Conservation (phyloP, 1,140 invertebrate species). For the Drosophila chauvacae region DNA sequence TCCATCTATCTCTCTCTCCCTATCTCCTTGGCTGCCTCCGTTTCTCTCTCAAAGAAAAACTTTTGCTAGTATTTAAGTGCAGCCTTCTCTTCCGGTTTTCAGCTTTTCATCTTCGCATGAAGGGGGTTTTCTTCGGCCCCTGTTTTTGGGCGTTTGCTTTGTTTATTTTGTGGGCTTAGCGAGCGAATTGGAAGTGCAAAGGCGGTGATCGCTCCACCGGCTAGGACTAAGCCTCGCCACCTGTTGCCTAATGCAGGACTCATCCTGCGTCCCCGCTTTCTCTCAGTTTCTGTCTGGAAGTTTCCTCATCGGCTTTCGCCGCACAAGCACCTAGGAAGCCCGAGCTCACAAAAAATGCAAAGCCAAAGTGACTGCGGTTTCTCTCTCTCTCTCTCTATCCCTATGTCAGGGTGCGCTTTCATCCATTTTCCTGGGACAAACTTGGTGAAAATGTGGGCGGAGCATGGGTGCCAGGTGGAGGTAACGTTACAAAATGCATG, state of each 20-base stretch:
- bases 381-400: background rate
- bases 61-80: slow-evolving; percentile 57
- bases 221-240: slow-evolving; percentile 22
- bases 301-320: slow-evolving; percentile 5
- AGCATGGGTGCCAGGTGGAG: background rate
- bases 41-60: slow-evolving; percentile 4
- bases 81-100: slow-evolving; percentile 1
- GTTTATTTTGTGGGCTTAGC: slow-evolving; percentile 21
- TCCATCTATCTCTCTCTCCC: background rate
- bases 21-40: background rate
- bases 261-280: background rate
- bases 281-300: background rate
- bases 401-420: background rate
- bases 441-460: slow-evolving; percentile 7
- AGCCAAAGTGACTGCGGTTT: slow-evolving; percentile 57
- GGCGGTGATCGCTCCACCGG: slow-evolving; percentile 3
- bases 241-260: slow-evolving; percentile 24
- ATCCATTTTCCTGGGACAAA: background rate
- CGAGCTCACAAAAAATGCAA: slow-evolving; percentile 58
- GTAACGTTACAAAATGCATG: slow-evolving; percentile 39
- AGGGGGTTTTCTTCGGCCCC: slow-evolving; percentile 4
- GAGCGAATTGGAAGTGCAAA: slow-evolving; percentile 4
- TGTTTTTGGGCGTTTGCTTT: background rate
- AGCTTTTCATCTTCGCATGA: slow-evolving; percentile 18
- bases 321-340: background rate